Evolutionary conservation across 2,888 invertebrate species (phyloP).

Genomic region (Cremastinae sp.): DNA sequence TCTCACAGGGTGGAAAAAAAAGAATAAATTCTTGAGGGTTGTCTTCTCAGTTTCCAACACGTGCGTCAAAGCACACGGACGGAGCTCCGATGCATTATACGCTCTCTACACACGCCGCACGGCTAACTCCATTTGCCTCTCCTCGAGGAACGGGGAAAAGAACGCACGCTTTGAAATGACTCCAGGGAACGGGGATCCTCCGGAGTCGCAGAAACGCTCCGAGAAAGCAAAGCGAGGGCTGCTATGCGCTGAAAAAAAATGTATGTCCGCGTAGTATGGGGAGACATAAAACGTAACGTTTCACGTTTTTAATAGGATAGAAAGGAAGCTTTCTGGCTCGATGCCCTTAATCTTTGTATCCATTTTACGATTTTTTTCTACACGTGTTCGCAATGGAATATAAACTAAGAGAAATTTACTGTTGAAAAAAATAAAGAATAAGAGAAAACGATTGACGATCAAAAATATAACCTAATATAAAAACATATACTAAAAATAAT

Average conservation of each 20-base stretch:
- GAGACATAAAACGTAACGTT: slow-evolving; percentile 70
- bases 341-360: slow-evolving; percentile 61
- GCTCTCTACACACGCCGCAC: slow-evolving; percentile 12
- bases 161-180: slow-evolving; percentile 27
- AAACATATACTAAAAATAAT: too few species aligned
- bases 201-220: slow-evolving; percentile 37
- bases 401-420: too few species aligned
- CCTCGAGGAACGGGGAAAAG: slow-evolving; percentile 46
- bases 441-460: too few species aligned
- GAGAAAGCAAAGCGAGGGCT: slow-evolving; percentile 64
- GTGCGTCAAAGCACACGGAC: too few species aligned
- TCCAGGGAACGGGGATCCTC: slow-evolving; percentile 55
- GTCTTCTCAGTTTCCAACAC: too few species aligned
- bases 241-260: slow-evolving; percentile 24
- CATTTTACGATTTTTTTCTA: not conserved
- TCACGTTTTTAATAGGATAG: slow-evolving; percentile 71
- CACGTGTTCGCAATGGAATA: not conserved
- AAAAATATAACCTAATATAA: too few species aligned
- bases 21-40: too few species aligned
- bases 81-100: slow-evolving; percentile 10
- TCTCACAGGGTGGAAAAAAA: too few species aligned
- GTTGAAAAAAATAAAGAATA: too few species aligned
- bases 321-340: slow-evolving; percentile 70
- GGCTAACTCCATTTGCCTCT: slow-evolving; percentile 49
- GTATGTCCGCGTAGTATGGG: slow-evolving; percentile 15